Base-by-base conservation (phyloP, 2,888 invertebrate species). In the Drosophila hamatofila region DNA sequence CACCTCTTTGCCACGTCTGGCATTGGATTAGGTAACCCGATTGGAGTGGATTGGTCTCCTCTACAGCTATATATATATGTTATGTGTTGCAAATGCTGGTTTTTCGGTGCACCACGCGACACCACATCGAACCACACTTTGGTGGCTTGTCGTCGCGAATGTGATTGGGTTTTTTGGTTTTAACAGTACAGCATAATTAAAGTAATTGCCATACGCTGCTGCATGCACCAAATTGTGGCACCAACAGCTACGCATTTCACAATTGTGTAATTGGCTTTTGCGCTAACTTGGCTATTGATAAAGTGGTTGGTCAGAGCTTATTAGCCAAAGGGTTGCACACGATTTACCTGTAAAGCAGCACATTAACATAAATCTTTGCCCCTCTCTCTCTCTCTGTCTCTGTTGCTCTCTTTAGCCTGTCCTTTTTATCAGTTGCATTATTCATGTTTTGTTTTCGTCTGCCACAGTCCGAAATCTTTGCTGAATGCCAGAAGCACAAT, bases 161-260 rank as follows among this genome's bases (percentile, higher is more conserved):
- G 68, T 68, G 59, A 67, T 58, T 68, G 58, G 57, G 42, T 56
- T 68, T 67, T 69, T 83, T 71, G 83, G 66, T 77, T 78, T 80
- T 74, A 69, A 70, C 79, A 83, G 77, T 84, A n/a, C n/a, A 83
- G 88, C 85, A 88, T 84, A 85, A 84, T 84, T 84, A 83, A 88
- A 85, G 85, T 88, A 84, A 84, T 84, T 84, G 84, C 83, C 84
- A 81, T 78, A 72, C 78, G 84, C 81, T 80, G 65, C 51, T 54
- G 81, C 72, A 60, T 82, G 77, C 76, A 75, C 71, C 73, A 85
- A 77, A 72, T 83, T 83, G 88, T 74, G 85, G 88, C 83, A 80
- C 48, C 52, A 57, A 62, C 70, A 57, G 62, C 70, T 66, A 76
- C 75, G 81, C 86, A 81, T 88, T 85, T 83, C 86, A 88, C 88